Evolutionary conservation across 1,140 invertebrate genomes (phyloP).

Genomic region (Pogonognathellus flavescens): DNA sequence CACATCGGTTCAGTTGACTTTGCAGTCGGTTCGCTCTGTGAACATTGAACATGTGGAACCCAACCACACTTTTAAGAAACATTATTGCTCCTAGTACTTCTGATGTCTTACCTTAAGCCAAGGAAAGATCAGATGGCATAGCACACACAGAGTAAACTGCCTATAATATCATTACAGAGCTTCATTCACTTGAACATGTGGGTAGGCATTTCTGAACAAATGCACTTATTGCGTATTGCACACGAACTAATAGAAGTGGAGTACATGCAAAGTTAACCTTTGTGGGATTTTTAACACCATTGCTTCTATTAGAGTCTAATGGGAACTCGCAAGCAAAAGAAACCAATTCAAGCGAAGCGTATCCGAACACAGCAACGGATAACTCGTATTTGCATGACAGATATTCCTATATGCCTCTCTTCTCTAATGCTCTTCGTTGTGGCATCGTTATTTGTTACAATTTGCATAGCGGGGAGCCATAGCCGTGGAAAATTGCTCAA

Average conservation of each 20-base stretch:
- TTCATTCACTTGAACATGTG: too few species aligned
- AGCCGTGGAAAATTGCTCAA: conserved; percentile 62
- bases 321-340: conserved; percentile 9
- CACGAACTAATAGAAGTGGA: too few species aligned
- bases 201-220: too few species aligned
- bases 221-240: too few species aligned
- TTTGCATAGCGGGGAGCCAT: conserved; percentile 56
- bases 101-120: background rate
- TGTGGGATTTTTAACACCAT: background rate
- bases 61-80: background rate
- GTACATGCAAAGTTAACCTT: background rate
- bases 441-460: conserved; percentile 18
- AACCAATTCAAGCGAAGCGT: conserved; percentile 14
- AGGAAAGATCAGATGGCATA: too few species aligned
- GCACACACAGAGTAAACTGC: too few species aligned
- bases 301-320: background rate
- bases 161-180: too few species aligned
- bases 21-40: background rate
- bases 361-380: background rate
- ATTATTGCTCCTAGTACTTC: background rate
- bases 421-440: background rate
- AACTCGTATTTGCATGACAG: too few species aligned
- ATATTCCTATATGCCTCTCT: background rate
- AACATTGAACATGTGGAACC: background rate
- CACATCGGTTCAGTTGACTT: too few species aligned